Evolutionary conservation across 2,797 vertebrate genomes (phyloP), one percentile per base, ranked within the genome.

Genomic region (Erpetoichthys calabaricus): DNA sequence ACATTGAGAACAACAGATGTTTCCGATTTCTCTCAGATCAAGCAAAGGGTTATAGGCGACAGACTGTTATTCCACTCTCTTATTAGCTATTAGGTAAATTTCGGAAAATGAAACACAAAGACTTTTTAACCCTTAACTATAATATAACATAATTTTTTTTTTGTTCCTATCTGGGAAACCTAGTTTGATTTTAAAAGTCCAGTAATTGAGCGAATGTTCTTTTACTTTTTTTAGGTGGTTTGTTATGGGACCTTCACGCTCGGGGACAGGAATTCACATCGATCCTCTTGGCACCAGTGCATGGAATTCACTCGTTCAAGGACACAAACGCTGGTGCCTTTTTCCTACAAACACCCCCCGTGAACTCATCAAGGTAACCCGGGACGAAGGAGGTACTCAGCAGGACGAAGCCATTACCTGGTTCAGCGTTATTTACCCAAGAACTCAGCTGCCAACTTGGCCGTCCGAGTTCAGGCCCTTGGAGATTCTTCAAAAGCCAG

Each of bases 371-470:
- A 99, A 99, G 67, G 91, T 97, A 70, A 90, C 86, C 0, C 73
- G 93, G 1, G 94, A 98, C 2, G 94, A 95, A 5, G 94, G 95
- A 0, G 95, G 94, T 5, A 97, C 91, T 75, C 95, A 99, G 77
- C 95, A 99, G 78, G 95, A 99, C 1, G 95, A 99, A 70, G 95
- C 95, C 6, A 92, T 99, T 73, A 99, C 95, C 61, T 99, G 95
- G 95, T 99, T 99, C 78, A 92, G 64, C 1, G 74, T 91, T 61
- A 86, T 99, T 45, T 94, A 97, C 8, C 95, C 95, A 3, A 85
- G 92, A 10, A 95, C 94, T 0, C 91, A 94, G 80, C 88, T 90
- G 49, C 76, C 90, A 5, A 86, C 77, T 55, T 99, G 94, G 94
- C 92, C 95, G 0, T 78, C 85, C 0, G 92, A 98, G 63, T 98